Conservation (phyloP, 2,888 invertebrate species). For the Heliconius ismenius region DNA sequence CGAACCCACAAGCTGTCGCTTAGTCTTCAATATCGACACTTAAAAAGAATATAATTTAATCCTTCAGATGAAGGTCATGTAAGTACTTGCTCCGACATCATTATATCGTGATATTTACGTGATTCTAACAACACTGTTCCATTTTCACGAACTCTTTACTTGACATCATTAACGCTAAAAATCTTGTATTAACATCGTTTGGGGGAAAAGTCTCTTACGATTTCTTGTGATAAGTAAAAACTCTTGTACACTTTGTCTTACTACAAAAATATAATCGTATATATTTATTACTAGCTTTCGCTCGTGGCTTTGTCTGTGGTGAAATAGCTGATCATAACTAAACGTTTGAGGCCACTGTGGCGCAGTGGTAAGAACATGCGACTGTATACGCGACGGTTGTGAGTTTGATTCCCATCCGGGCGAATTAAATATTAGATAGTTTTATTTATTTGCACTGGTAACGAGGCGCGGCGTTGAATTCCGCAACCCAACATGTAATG, state of each 20-base stretch:
- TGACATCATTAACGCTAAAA: conserved; percentile 6
- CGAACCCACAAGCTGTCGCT: no score
- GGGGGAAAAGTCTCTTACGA: conserved; percentile 32
- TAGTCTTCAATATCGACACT: no score
- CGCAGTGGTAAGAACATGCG: not conserved
- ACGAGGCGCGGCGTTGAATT: no score
- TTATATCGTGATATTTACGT: not conserved
- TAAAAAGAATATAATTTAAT: no score
- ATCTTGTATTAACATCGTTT: conserved; percentile 12
- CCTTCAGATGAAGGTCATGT: not conserved
- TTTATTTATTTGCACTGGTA: not conserved
- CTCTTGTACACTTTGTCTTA: conserved; percentile 39
- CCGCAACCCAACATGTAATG: no score
- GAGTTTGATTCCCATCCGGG: not conserved
- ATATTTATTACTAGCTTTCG: no score
- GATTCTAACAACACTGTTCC: not conserved
- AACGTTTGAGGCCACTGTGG: no score
- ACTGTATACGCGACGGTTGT: not conserved
- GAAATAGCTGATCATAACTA: no score
- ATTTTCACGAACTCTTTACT: conserved; percentile 1
- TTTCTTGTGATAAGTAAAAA: conserved; percentile 38
- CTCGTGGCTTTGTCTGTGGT: no score
- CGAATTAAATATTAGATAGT: not conserved
- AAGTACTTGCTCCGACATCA: not conserved
- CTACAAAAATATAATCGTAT: conserved; percentile 7